Conservation (phyloP, 2,797 vertebrate genomes). For the Acanthornis magna region DNA sequence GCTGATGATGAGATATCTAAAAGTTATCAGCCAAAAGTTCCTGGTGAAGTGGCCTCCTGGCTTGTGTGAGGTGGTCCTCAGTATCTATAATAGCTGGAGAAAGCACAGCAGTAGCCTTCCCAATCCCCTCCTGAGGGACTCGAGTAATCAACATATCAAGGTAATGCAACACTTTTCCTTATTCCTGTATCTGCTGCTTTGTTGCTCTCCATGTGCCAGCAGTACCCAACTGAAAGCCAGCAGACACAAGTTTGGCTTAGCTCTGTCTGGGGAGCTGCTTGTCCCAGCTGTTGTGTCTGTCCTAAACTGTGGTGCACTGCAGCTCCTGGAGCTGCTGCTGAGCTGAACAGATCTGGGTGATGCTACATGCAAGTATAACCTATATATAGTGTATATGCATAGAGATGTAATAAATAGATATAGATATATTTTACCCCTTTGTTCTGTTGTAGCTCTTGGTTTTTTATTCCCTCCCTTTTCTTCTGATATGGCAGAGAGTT, state of each 20-base stretch:
- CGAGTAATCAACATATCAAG: conserved; percentile 87
- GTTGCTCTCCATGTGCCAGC: neutral
- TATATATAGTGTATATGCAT: rapidly evolving
- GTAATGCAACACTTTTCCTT: conserved; percentile 60
- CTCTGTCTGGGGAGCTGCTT: neutral
- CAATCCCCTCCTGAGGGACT: conserved; percentile 91
- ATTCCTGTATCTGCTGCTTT: neutral
- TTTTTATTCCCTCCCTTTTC: neutral
- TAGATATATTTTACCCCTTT: neutral
- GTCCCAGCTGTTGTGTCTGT: neutral
- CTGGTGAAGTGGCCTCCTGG: conserved; percentile 89
- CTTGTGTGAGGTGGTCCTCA: conserved; percentile 85
- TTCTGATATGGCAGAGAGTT: neutral
- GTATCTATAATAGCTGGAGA: conserved; percentile 89
- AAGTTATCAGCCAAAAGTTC: conserved; percentile 89
- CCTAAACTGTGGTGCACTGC: neutral
- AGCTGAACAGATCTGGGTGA: neutral
- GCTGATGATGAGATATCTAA: conserved; percentile 93
- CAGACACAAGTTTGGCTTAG: neutral
- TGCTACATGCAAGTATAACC: rapidly evolving
- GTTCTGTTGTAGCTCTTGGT: neutral
- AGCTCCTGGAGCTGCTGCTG: neutral
- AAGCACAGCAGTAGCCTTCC: conserved; percentile 91
- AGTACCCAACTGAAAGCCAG: neutral
- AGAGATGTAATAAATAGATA: neutral